Conservation (phyloP, 92 coral and sea anemone species). For the Virgularia gustaviana region DNA sequence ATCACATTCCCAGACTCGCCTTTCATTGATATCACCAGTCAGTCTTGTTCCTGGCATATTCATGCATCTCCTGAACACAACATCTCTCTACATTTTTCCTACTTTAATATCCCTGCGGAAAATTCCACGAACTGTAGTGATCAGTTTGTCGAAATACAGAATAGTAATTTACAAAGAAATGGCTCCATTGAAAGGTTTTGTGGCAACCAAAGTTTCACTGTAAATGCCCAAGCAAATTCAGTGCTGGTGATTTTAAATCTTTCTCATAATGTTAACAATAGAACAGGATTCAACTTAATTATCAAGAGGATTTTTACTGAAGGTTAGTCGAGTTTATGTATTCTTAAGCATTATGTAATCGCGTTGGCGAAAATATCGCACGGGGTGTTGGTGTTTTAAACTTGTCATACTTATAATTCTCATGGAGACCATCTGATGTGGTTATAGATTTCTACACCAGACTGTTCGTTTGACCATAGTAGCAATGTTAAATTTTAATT, state of each 20-base stretch:
- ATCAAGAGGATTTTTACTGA: not conserved
- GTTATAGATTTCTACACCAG: too few relatives aligned
- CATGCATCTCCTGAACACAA: not conserved
- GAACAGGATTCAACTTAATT: slow-evolving; percentile 10
- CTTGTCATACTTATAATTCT: too few relatives aligned
- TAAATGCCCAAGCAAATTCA: slow-evolving; percentile 3
- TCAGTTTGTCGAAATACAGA: slow-evolving; percentile 3
- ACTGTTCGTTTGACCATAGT: too few relatives aligned
- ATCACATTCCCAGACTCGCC: slow-evolving; percentile 8
- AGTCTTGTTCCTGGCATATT: slow-evolving; percentile 22
- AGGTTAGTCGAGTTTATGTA: not conserved
- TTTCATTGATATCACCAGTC: slow-evolving; percentile 10
- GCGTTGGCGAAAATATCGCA: too few relatives aligned
- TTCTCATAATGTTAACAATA: not conserved
- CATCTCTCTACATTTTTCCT: not conserved
- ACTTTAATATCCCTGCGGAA: slow-evolving; percentile 15
- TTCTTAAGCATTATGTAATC: not conserved
- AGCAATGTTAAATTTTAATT: too few relatives aligned
- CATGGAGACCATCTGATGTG: too few relatives aligned
- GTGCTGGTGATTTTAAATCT: slow-evolving; percentile 10
- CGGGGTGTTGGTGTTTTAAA: too few relatives aligned
- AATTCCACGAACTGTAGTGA: not conserved
- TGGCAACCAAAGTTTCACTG: not conserved
- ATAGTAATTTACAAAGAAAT: not conserved
- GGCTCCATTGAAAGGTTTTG: slow-evolving; percentile 4